Base-by-base conservation (phyloP, 2,888 invertebrate species). In the Cryptocephalus primarius region DNA sequence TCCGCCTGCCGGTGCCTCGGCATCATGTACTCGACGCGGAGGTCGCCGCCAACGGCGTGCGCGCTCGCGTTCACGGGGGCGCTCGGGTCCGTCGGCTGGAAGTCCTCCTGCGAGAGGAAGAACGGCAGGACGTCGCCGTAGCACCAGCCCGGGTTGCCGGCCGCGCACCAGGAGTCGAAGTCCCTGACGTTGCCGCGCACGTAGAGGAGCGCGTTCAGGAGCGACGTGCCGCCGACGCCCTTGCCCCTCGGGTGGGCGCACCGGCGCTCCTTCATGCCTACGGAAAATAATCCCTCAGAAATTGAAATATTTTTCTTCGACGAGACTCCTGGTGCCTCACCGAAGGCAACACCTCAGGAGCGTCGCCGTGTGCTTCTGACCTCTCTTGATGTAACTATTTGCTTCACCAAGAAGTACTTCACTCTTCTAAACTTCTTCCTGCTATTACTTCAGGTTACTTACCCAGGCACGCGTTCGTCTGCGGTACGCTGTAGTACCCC, bases 41-140 rank as follows among this genome's bases (percentile, higher is more conserved):
- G 42, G 1, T 32, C 39, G 1, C 57, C 57, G 8, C 47, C 47
- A 11, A 12, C 34, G 3, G 46, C 47, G 39, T 57, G 57, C 11
- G 47, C 54, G 1, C 32, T n/a, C 0, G 36, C 9, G 9, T 54
- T 54, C 11, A 48, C 32, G 8, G 54, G 51, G 4, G 49, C 48
- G 9, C 45, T 33, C 1, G 50, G 52, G 33, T 50, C 48, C 10
- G 44, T 51, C 4, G 48, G 44, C 9, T 48, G 44, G 12, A 50
- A 52, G 40, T 55, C 40, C 43, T 56, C 56, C 3, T 60, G 58
- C 53, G 62, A 63, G 22, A 57, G 55, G 49, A 66, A 77, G 55
- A 75, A 76, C 1, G 74, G 75, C 9, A 76, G 62, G 4, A 67
- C 75, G 1, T 80, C 77, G 0, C 71, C 59, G 56, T 79, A 80